Evolutionary conservation across 2,888 invertebrate species (phyloP).

Genomic region (Craniophora ligustri): DNA sequence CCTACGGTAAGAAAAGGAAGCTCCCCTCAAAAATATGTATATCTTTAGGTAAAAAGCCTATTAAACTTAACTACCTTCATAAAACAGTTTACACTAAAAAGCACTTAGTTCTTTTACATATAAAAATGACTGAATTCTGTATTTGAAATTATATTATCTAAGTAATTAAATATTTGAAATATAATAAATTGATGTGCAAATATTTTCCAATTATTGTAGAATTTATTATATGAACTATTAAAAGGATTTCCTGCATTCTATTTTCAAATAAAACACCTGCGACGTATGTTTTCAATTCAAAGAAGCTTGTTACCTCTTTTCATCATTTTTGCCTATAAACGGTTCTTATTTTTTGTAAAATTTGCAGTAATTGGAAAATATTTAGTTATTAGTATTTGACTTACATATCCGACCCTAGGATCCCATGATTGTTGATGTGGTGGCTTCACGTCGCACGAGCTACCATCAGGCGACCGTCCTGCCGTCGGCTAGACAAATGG

Average conservation of each 20-base stretch:
- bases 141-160: not conserved
- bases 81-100: not conserved
- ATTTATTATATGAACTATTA: no score
- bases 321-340: not conserved
- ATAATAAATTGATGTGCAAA: slow-evolving; percentile 8
- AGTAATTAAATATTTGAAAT: no score
- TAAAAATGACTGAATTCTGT: not conserved
- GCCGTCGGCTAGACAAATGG: slow-evolving; percentile 76
- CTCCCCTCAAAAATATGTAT: slow-evolving; percentile 64
- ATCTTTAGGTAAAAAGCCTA: slow-evolving; percentile 43
- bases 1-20: slow-evolving; percentile 64
- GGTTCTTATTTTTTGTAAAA: not conserved
- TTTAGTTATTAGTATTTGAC: slow-evolving; percentile 50
- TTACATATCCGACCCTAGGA: slow-evolving; percentile 85
- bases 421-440: slow-evolving; percentile 86
- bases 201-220: slow-evolving; percentile 29
- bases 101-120: not conserved
- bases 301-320: not conserved
- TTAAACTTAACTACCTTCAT: slow-evolving; percentile 18
- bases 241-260: no score
- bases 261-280: no score
- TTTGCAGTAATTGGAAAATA: slow-evolving; percentile 45
- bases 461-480: slow-evolving; percentile 82
- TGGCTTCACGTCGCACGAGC: slow-evolving; percentile 84
- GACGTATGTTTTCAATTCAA: not conserved